Conservation (phyloP, 2,888 invertebrate genomes). For the Girardia tigrina region DNA sequence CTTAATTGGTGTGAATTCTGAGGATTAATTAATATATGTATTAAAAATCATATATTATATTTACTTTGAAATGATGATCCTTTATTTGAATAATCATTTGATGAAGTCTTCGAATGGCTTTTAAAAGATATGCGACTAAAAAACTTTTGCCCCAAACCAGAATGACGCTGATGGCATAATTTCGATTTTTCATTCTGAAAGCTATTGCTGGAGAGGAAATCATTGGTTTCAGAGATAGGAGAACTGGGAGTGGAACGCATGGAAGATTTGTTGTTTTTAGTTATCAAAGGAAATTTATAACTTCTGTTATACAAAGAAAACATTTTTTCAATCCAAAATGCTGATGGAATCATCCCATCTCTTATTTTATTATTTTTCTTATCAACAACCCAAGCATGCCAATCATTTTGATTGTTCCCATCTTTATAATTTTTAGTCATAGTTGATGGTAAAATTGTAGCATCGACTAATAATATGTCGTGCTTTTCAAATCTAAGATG, state of each 20-base stretch:
- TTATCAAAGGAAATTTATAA: background rate
- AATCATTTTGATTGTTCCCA: background rate
- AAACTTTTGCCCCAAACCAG: background rate
- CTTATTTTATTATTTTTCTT: background rate
- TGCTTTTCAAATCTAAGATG: background rate
- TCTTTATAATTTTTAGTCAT: background rate
- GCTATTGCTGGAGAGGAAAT: background rate
- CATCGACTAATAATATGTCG: background rate
- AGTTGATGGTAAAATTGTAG: background rate
- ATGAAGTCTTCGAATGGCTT: background rate
- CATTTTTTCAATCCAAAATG: conserved; percentile 2
- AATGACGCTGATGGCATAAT: background rate
- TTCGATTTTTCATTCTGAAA: background rate
- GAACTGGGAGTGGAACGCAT: background rate
- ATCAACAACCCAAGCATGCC: conserved; percentile 9
- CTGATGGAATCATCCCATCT: background rate
- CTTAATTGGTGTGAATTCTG: background rate
- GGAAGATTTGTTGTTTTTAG: background rate
- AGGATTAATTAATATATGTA: background rate
- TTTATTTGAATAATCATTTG: background rate
- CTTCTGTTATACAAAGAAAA: background rate
- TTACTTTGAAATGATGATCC: background rate
- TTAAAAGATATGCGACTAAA: conserved; percentile 7
- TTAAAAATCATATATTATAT: background rate
- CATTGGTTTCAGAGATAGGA: background rate